Evolutionary conservation across 2,888 invertebrate species (phyloP), one percentile per base, ranked within the genome.

Genomic region (Nomada goodeniana): DNA sequence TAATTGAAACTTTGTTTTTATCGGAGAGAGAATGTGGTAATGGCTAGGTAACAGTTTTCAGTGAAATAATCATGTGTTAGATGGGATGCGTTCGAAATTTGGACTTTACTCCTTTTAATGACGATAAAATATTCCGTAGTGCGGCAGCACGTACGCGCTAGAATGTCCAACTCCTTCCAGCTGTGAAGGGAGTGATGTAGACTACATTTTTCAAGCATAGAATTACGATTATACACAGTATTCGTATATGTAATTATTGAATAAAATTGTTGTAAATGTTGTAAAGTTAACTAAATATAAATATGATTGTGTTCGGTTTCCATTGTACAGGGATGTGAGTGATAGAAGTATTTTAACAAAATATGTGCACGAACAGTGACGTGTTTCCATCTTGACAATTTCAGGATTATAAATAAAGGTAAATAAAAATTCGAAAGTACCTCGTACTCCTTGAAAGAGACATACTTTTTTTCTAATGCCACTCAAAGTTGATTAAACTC

Each of bases 371-470:
- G 71, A 85, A 84, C 76, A 88, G 89, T 91, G 91, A 93, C 92
- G 91, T 91, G 89, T 93, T 92, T 86, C 89, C 90, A 89, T 92
- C 91, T 90, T 92, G 92, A 92, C 91, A 89, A 84, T 85, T 90
- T 75, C 77, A 76, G 77, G 71, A 85, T 85, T 74, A 82, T 88
- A 89, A 89, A 90, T 90, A 89, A 89, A 91, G 88, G 91, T 92
- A 90, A 75, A 71, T 72, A 44, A 0, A 13, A 52, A 55, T 81
- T 23, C 0, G 1, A 29, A 59, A 18, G 1, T 50, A 60, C 11
- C 20, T 60, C 11, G n/a, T 18, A 0, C 9, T 47, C 7, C 11
- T 29, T 18, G 3, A n/a, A 52, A 44, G 36, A n/a, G 52, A 23
- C 0, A 7, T 4, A 13, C 10, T 53, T 23, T 20, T 20, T 53